Evolutionary conservation across 2,113 vertebrate species (phyloP).

Genomic region (Xenopus tropicalis): UCB_Xtro_10.0 CM004447.2:98430001-98430500

Average conservation of each 20-base stretch:
- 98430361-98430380: slow-evolving; percentile 6
- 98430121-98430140: slow-evolving; percentile 16
- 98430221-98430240: slow-evolving; percentile 37
- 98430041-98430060: slow-evolving; percentile 24
- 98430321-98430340: not conserved
- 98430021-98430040: slow-evolving; percentile 23
- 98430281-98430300: slow-evolving; percentile 18
- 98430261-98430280: slow-evolving; percentile 31
- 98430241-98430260: slow-evolving; percentile 36
- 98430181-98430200: slow-evolving; percentile 14
- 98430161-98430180: slow-evolving; percentile 16
- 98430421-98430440: no score
- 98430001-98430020: not conserved
- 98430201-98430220: slow-evolving; percentile 16
- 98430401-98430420: not conserved
- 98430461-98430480: no score
- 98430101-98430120: slow-evolving; percentile 17
- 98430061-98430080: slow-evolving; percentile 28
- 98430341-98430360: slow-evolving; percentile 14
- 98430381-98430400: not conserved
- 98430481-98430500: not conserved
- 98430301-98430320: slow-evolving; percentile 1
- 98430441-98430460: no score
- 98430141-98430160: slow-evolving; percentile 14
- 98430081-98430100: slow-evolving; percentile 14